Evolutionary conservation across 2,113 vertebrate species (phyloP).

Genomic region (Marmota monax): DNA sequence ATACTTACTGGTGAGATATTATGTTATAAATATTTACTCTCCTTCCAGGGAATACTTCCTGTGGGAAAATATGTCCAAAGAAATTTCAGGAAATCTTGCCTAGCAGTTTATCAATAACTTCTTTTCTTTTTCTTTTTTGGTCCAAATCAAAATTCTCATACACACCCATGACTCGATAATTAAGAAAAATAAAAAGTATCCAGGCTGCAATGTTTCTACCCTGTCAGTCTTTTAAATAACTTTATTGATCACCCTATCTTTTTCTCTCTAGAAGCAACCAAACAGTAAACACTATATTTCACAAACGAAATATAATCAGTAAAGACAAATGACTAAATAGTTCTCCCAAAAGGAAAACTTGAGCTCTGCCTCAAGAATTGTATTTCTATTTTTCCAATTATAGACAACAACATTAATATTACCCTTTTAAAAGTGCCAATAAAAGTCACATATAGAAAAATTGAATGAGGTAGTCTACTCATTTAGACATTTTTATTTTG

Average conservation of each 20-base stretch:
- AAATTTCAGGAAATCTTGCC: background rate
- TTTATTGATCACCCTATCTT: conserved; percentile 30
- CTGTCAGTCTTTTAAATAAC: background rate
- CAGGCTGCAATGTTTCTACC: background rate
- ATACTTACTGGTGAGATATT: background rate
- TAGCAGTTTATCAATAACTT: background rate
- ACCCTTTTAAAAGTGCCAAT: background rate
- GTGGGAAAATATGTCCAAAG: background rate
- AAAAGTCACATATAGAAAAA: conserved; percentile 24
- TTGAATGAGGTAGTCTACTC: background rate
- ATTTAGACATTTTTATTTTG: background rate
- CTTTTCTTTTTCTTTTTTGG: background rate
- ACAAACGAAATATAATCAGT: conserved; percentile 31
- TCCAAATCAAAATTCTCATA: background rate
- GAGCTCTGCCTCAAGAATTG: conserved; percentile 39
- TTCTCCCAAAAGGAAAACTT: conserved; percentile 31
- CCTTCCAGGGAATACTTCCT: background rate
- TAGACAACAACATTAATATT: conserved; percentile 10
- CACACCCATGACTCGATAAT: background rate
- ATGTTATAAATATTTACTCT: background rate
- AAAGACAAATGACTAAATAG: conserved; percentile 37
- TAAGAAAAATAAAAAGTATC: background rate
- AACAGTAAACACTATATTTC: conserved; percentile 27
- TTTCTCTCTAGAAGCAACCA: background rate
- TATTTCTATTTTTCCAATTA: conserved; percentile 31